A percentile compares a stretch with the other conserved stretches of the same genome.
These are phyloP conservation scores for Argentina silus DNA, from an alignment of 2,797 vertebrate species.

Conservation along the genomic window DNA sequence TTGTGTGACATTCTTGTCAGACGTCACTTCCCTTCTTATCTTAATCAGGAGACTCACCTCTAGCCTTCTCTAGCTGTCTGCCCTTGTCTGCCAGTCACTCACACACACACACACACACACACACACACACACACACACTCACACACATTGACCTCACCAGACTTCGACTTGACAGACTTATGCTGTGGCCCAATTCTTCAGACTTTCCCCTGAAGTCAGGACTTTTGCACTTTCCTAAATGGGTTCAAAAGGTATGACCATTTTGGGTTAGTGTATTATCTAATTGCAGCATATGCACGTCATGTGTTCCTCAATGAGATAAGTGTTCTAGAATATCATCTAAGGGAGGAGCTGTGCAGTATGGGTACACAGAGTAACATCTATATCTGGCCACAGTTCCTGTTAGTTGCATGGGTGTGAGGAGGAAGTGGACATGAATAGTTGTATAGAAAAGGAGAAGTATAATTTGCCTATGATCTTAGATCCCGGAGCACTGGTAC, in stretches of 20 bases:
- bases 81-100: not conserved
- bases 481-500: not conserved
- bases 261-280: too few species aligned
- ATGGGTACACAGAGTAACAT: too few species aligned
- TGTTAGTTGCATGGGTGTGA: too few species aligned
- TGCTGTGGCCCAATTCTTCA: not conserved
- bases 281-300: too few species aligned
- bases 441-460: not conserved
- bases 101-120: constrained; percentile 4
- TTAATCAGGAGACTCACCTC: not conserved
- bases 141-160: not conserved
- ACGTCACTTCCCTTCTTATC: not conserved
- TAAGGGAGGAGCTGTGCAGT: too few species aligned
- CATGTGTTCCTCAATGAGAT: too few species aligned
- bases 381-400: too few species aligned
- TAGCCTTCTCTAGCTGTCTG: not conserved
- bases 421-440: not conserved
- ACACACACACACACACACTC: constrained; percentile 1
- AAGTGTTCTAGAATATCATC: too few species aligned
- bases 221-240: too few species aligned
- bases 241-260: too few species aligned
- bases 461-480: not conserved
- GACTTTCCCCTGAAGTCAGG: not conserved
- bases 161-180: constrained; percentile 12
- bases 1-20: not conserved